Evolutionary conservation across 2,113 vertebrate genomes (phyloP).

Genomic region (Peromyscus californicus): DNA sequence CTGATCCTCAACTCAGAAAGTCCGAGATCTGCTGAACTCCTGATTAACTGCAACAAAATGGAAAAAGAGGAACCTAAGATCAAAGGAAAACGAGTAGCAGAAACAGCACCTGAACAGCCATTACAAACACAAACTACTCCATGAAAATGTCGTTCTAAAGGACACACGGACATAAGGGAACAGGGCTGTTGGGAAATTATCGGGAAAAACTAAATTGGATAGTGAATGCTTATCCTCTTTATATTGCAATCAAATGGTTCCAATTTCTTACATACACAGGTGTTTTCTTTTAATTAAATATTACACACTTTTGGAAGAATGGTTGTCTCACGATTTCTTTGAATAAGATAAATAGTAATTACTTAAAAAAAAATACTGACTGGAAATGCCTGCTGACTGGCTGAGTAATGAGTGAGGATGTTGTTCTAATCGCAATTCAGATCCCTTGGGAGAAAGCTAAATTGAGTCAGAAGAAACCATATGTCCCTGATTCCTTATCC

Average conservation of each 20-base stretch:
- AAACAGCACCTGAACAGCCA: slow-evolving; percentile 29
- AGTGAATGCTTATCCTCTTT: background rate
- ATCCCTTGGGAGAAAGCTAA: slow-evolving; percentile 49
- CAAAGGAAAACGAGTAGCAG: slow-evolving; percentile 5
- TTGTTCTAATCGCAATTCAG: slow-evolving; percentile 59
- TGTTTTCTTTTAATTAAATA: slow-evolving; percentile 37
- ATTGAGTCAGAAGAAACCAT: slow-evolving; percentile 55
- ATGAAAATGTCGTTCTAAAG: slow-evolving; percentile 57
- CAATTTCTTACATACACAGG: background rate
- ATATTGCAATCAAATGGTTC: background rate
- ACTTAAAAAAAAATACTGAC: slow-evolving; percentile 53
- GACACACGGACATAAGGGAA: background rate
- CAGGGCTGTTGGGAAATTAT: background rate
- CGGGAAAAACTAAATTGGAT: slow-evolving; percentile 39
- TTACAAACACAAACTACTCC: slow-evolving; percentile 35
- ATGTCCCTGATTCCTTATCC: slow-evolving; percentile 39
- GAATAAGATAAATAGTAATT: slow-evolving; percentile 39
- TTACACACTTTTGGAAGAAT: slow-evolving; percentile 60
- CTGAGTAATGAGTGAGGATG: slow-evolving; percentile 54
- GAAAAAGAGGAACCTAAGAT: background rate
- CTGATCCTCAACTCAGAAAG: background rate
- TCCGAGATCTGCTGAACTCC: slow-evolving; percentile 7
- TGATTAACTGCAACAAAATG: slow-evolving; percentile 22
- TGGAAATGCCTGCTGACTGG: slow-evolving; percentile 56
- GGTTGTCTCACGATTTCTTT: slow-evolving; percentile 53